Evolutionary conservation across 2,113 vertebrate genomes (phyloP).

Genomic region (Halichoeres trimaculatus): DNA sequence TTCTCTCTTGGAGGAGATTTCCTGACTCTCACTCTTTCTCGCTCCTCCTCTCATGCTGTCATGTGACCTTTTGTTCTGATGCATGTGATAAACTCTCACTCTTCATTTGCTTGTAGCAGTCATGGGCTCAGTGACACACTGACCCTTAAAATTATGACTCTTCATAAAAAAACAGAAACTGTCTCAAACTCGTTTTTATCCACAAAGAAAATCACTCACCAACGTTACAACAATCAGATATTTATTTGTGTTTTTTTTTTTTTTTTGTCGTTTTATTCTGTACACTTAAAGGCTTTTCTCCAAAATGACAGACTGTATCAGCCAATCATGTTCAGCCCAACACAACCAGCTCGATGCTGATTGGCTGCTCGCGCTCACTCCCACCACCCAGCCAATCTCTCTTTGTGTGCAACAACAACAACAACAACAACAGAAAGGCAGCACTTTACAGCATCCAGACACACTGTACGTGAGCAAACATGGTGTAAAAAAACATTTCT

Average conservation of each 20-base stretch:
- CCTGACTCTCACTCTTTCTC: background rate
- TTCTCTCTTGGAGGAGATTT: too few species aligned
- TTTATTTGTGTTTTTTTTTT: constrained; percentile 41
- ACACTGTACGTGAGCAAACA: constrained; percentile 33
- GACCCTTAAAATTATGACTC: background rate
- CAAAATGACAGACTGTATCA: constrained; percentile 44
- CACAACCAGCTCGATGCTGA: constrained; percentile 52
- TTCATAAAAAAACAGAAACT: background rate
- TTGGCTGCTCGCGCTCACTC: constrained; percentile 75
- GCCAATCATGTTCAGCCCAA: constrained; percentile 53
- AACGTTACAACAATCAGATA: constrained; percentile 21
- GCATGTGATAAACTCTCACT: background rate
- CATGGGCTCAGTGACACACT: constrained; percentile 23
- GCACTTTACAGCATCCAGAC: constrained; percentile 32
- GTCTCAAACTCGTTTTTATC: background rate
- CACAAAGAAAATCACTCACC: constrained; percentile 27
- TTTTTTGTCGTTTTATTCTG: constrained; percentile 22
- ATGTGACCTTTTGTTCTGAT: background rate
- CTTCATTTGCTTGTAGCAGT: background rate
- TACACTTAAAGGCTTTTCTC: constrained; percentile 39
- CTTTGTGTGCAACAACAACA: constrained; percentile 62
- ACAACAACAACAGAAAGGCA: constrained; percentile 45
- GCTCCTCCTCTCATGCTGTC: background rate
- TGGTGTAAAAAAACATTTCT: constrained; percentile 1
- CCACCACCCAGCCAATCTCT: constrained; percentile 62